These are phyloP conservation scores for Tenodera sinensis DNA, from an alignment of 2,888 invertebrate species.

Conservation along the genomic window DNA sequence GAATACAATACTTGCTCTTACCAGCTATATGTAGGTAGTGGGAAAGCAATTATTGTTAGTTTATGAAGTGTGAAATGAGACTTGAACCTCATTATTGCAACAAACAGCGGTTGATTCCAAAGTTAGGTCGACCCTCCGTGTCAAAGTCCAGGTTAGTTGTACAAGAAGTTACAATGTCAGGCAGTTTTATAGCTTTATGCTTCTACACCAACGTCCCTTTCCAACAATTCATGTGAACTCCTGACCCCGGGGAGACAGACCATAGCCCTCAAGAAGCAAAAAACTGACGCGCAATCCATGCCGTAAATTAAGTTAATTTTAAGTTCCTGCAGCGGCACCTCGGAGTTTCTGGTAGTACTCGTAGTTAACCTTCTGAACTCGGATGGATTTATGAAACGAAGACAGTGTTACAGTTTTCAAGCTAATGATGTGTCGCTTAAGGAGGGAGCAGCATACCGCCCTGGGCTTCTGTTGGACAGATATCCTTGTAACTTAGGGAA, in stretches of 20 bases:
- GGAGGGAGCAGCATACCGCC: no score
- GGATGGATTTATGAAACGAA: neutral
- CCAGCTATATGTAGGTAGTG: no score
- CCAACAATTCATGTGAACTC: neutral
- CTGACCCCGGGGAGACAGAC: neutral
- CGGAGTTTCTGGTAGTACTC: neutral
- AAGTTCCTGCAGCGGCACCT: neutral
- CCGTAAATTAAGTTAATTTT: neutral
- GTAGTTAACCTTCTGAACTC: neutral
- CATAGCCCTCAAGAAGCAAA: neutral
- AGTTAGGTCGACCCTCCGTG: no score
- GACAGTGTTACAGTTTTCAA: neutral
- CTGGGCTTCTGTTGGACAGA: no score
- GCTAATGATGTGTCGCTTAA: neutral
- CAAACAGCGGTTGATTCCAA: no score
- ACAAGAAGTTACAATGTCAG: no score
- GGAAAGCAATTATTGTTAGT: no score
- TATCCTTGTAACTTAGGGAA: no score
- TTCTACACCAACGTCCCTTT: neutral
- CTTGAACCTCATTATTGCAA: no score
- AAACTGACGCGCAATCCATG: neutral
- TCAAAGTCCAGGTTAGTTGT: no score
- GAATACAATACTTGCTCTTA: no score
- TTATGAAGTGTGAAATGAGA: no score
- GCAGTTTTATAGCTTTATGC: neutral